Base-by-base conservation (phyloP, 2,797 vertebrate species). In the Spatula clypeata region DNA sequence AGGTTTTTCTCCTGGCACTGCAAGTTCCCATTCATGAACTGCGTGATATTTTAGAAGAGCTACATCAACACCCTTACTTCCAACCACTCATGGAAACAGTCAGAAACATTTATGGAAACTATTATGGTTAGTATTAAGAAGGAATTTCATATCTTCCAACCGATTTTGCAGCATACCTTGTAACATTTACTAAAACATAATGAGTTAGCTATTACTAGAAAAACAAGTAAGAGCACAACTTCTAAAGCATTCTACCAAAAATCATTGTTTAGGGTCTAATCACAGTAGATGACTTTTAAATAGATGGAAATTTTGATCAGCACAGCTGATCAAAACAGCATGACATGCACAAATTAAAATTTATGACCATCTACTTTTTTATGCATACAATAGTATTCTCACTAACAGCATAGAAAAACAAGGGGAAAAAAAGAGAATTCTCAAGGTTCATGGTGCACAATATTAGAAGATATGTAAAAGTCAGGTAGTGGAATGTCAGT, bases 181-280 rank as follows among this genome's bases (percentile, higher is more conserved):
- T 72, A 84, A 55, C 66, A 55, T 49, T 75, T 88, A 38, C 36
- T 66, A 79, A 69, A 80, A 90, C 42, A 60, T 58, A 84, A 80
- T 36, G 65, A 81, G 65, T 29, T 31, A 24, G 40, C 69, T 90
- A 77, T 62, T 88, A 58, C 29, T 51, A 77, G 17, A 62, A 70
- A 96, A 95, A 90, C 45, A 88, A 93, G n/a, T 55, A 54, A 67
- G 71, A 90, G 32, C 26, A 51, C 26, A 73, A 76, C 31, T 77
- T 86, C 17, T 24, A 54, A 83, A 90, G 49, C 23, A 75, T 74
- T 53, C 61, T 74, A 13, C 44, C 1, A 1, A 80, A 76, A 67
- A 80, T 15, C 44, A n/a, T 27, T 53, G 27, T 21, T 47, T 32
- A 57, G 79, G 55, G 58, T 54, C 70, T 92, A 73, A 66, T 49